Evolutionary conservation across 2,797 vertebrate genomes (phyloP).

Genomic region (Pantherophis alleghaniensis): DNA sequence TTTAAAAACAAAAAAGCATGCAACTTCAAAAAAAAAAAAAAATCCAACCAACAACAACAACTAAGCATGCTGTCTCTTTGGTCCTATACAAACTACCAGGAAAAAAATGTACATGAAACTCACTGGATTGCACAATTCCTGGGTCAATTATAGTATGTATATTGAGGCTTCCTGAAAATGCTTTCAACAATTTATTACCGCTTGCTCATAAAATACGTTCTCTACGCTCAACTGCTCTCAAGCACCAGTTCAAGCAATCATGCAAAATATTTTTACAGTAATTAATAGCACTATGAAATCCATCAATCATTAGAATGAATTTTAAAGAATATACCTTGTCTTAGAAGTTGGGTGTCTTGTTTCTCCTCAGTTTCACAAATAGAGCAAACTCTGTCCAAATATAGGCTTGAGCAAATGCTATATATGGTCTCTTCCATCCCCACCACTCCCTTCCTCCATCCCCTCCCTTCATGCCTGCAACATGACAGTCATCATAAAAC

Average conservation of each 20-base stretch:
- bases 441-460: conserved; percentile 24
- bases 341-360: conserved; percentile 32
- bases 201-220: conserved; percentile 49
- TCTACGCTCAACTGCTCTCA: conserved; percentile 36
- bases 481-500: not conserved
- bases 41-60: too few species aligned
- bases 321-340: conserved; percentile 59
- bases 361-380: conserved; percentile 60
- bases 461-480: conserved; percentile 45
- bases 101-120: conserved; percentile 31
- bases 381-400: conserved; percentile 46
- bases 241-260: conserved; percentile 43
- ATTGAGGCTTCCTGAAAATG: not conserved
- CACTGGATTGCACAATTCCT: conserved; percentile 51
- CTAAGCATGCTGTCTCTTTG: not conserved
- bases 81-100: not conserved
- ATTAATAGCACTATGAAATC: conserved; percentile 39
- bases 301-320: conserved; percentile 32
- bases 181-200: not conserved
- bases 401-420: conserved; percentile 66
- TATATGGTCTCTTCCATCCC: conserved; percentile 26
- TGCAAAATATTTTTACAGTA: conserved; percentile 45
- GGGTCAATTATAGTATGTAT: conserved; percentile 37
- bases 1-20: conserved; percentile 17
- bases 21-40: not conserved